Conservation (phyloP, 2,888 invertebrate genomes). For the Mesochorus sp. region DNA sequence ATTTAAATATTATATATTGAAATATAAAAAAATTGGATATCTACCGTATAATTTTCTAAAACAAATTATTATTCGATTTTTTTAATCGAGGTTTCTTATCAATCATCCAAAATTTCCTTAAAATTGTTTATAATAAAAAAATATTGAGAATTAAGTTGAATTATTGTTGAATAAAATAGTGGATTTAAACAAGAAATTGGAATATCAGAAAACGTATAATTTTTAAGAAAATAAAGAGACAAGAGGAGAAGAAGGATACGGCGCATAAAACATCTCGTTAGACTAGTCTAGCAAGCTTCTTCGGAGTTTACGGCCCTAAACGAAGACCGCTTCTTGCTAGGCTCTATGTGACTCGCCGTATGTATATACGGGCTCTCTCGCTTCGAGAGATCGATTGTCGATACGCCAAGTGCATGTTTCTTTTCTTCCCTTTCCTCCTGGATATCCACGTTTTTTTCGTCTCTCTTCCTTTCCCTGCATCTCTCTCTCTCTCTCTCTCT, state of each 20-base stretch:
- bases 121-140: no score
- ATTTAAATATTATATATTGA: no score
- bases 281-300: conserved; percentile 76
- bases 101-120: no score
- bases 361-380: conserved; percentile 23
- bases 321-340: conserved; percentile 65
- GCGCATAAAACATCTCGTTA: conserved; percentile 72
- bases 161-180: background rate
- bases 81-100: no score
- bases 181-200: background rate
- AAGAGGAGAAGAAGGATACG: conserved; percentile 53
- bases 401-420: conserved; percentile 62
- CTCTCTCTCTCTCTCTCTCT: background rate
- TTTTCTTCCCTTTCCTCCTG: conserved; percentile 35
- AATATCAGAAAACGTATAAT: conserved; percentile 36
- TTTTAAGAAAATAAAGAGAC: conserved; percentile 69
- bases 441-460: conserved; percentile 10
- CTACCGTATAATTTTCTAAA: no score
- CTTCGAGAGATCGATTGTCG: conserved; percentile 71
- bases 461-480: background rate
- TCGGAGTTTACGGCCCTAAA: conserved; percentile 45
- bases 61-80: no score
- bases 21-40: no score
- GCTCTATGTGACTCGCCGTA: conserved; percentile 42
- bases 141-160: no score